Conservation (phyloP, 2,888 invertebrate genomes). For the Cerceris rybyensis region DNA sequence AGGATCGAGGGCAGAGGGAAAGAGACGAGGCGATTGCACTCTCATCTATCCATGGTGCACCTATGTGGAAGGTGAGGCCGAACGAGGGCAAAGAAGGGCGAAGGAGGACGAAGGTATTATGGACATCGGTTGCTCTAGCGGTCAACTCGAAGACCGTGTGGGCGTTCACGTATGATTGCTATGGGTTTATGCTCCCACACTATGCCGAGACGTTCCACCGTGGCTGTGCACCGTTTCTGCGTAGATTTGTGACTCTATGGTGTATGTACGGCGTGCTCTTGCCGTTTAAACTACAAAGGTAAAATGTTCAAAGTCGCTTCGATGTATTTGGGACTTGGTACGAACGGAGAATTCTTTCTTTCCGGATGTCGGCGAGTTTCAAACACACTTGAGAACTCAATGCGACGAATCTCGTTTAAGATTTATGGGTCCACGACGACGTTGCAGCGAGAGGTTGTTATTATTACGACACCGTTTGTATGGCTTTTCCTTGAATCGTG, state of each 20-base stretch:
- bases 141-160: constrained; percentile 37
- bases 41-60: background rate
- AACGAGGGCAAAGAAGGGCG: constrained; percentile 11
- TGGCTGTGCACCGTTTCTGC: constrained; percentile 13
- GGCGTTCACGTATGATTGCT: constrained; percentile 60
- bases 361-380: too few relatives aligned
- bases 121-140: constrained; percentile 42
- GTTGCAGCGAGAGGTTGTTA: too few relatives aligned
- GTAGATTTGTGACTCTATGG: constrained; percentile 5
- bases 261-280: background rate
- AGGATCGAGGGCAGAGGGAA: constrained; percentile 7
- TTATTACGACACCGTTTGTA: too few relatives aligned
- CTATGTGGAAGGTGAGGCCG: background rate
- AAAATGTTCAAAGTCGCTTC: too few relatives aligned
- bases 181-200: constrained; percentile 46
- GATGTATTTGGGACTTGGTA: background rate
- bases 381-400: too few relatives aligned
- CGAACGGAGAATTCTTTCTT: background rate
- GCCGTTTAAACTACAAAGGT: background rate
- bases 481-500: too few relatives aligned
- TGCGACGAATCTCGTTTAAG: too few relatives aligned
- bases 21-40: constrained; percentile 14
- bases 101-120: constrained; percentile 44
- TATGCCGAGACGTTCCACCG: background rate
- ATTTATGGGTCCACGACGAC: too few relatives aligned